Base-by-base conservation (phyloP, 2,797 vertebrate genomes). In the Synaphobranchus kaupii region DNA sequence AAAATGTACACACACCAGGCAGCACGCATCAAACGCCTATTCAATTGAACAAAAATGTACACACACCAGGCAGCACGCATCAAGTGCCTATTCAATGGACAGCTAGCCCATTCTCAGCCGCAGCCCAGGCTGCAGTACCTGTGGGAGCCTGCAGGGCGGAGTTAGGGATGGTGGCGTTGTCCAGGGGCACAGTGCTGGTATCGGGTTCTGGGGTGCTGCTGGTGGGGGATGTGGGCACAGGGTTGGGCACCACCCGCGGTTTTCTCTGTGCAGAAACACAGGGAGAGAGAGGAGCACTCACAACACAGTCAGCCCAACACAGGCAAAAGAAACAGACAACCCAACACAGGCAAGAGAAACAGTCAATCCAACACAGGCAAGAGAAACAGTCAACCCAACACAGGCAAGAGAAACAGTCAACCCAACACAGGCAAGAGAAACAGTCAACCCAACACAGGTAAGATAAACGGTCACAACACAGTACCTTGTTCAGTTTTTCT, bases 171-270 rank as follows among this genome's bases (percentile, higher is more conserved):
- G 98, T 99, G 92, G 98, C 98, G 68, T 98, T 98, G 91, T 99
- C 98, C 94, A 97, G 96, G 84, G 98, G 98, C 87, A 99, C 98
- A 90, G 98, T 98, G 96, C 98, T 99, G 94, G 97, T 99, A 94
- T 99, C 98, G 52, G 98, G 98, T 90, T 99, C 98, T 89, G 98
- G 98, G 85, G 98, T 99, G 95, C 98, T 99, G 94, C 96, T 98
- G 95, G 98, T 99, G 92, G 98, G 98, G 92, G 98, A 99, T 31
- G 96, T 98, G 93, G 98, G 98, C 92, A 97, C 95, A 90, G 97
- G 97, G 94, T 97, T 98, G 94, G 98, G 95, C 89, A 97, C 95
- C 94, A 97, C 96, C 84, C 97, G 96, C 82, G 97, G 97, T 96
- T 98, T 99, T 93, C 98, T 98, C 98, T 99, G 96, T 31, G 89